Evolutionary conservation across 2,797 vertebrate genomes (phyloP), one percentile per base, ranked within the genome.

Genomic region (Falco biarmicus): DNA sequence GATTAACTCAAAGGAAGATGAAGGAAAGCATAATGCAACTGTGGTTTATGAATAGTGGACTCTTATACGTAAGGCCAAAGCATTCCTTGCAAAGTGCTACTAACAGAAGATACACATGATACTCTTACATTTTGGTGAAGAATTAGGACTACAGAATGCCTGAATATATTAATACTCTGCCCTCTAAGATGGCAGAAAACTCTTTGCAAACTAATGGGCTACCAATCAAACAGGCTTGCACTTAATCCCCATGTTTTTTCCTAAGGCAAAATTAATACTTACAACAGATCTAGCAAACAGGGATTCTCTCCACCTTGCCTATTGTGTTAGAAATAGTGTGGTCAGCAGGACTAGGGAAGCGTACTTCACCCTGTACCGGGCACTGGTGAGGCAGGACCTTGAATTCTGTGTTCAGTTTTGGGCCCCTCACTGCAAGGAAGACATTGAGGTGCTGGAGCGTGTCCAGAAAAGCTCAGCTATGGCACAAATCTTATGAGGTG

Each of bases 21-120:
- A 90, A 95, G 95, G 79, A 24, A 83, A 95, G 39, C n/a, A 56
- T 76, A 91, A 87, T 73, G 43, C 68, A 88, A 54, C 66, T 51
- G 31, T 79, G 22, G 73, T 91, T 87, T 73, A 86, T 76, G 74
- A 86, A 41, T 50, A 86, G 59, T 63, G 39, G 25, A 74, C 51
- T 50, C 37, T 50, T 24, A n/a, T 21, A 53, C 13, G 68, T 53
- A 61, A 69, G 28, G 47, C 29, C 54, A 73, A 81, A 56, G 45
- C 10, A n/a, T 76, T 90, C 68, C 16, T 57, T 91, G n/a, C 79
- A 85, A 87, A 78, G 65, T 32, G 34, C 12, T 69, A 22, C 59
- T 74, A 48, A 63, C 29, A 45, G 45, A 85, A 83, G 45, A 43
- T 11, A 68, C 48, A 91, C 8, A n/a, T 87, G 45, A 34, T 71